A percentile compares a stretch with the other conserved stretches of the same genome.
These are phyloP conservation scores for Linepithema humile DNA, from an alignment of 1,140 invertebrate species.

Conservation along the genomic window DNA sequence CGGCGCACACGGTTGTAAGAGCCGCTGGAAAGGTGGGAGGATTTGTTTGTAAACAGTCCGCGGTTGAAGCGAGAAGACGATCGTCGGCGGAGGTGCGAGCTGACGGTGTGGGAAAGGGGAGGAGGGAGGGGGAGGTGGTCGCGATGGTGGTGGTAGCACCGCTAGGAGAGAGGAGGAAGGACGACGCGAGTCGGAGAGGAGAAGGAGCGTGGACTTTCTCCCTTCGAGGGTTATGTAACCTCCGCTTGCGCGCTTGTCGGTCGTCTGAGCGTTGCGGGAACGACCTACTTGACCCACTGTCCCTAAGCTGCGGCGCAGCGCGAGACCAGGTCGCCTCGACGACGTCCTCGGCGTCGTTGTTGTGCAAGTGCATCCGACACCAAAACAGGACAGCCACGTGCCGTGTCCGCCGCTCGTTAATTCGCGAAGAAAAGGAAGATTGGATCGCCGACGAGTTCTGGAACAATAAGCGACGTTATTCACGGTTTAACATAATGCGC, in stretches of 20 bases:
- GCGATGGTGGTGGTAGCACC: slow-evolving; percentile 32
- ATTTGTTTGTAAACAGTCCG: slow-evolving; percentile 80
- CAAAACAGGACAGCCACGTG: slow-evolving; percentile 12
- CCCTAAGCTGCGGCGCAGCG: slow-evolving; percentile 63
- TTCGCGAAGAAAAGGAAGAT: slow-evolving; percentile 24
- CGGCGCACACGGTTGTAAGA: slow-evolving; percentile 12
- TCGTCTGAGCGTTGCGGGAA: slow-evolving; percentile 74
- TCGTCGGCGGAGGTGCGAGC: slow-evolving; percentile 40
- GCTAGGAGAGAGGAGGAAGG: slow-evolving; percentile 15
- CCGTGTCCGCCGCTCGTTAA: slow-evolving; percentile 41
- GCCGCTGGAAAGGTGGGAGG: slow-evolving; percentile 66
- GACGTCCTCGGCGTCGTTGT: slow-evolving; percentile 9
- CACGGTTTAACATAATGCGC: not conserved
- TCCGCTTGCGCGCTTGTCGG: slow-evolving; percentile 62
- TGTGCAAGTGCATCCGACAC: slow-evolving; percentile 35
- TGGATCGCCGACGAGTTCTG: not conserved
- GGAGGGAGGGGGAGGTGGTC: slow-evolving; percentile 20
- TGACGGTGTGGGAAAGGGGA: slow-evolving; percentile 13
- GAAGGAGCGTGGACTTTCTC: slow-evolving; percentile 72
- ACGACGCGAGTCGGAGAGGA: slow-evolving; percentile 9
- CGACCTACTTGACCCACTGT: slow-evolving; percentile 79
- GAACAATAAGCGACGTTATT: not conserved
- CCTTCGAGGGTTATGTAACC: slow-evolving; percentile 74
- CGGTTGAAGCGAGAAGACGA: slow-evolving; percentile 50
- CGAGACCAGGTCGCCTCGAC: slow-evolving; percentile 46